Evolutionary conservation across 2,888 invertebrate genomes (phyloP).

Genomic region (Gastracanthus pulcherrimus): DNA sequence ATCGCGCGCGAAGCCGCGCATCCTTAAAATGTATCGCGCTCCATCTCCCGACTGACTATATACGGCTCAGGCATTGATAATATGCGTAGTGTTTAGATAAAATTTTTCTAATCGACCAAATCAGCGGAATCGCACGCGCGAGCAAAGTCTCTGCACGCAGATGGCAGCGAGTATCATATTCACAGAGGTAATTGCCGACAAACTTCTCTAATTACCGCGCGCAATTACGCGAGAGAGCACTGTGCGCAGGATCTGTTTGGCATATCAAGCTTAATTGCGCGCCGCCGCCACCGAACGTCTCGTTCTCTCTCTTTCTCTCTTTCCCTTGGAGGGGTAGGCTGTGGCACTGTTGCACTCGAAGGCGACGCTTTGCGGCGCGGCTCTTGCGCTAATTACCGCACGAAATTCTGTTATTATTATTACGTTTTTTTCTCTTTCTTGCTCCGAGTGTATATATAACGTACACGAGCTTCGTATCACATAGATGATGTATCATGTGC

Average conservation of each 20-base stretch:
- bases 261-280: constrained; percentile 71
- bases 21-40: constrained; percentile 36
- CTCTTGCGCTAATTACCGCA: constrained; percentile 48
- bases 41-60: constrained; percentile 9
- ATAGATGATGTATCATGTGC: not conserved
- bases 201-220: constrained; percentile 69
- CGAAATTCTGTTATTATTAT: constrained; percentile 41
- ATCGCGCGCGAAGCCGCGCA: not conserved
- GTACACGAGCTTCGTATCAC: not conserved
- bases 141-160: too few relatives aligned
- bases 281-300: not conserved
- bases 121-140: not conserved
- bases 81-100: constrained; percentile 6
- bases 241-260: constrained; percentile 67
- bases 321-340: too few relatives aligned
- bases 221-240: constrained; percentile 41
- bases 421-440: constrained; percentile 27
- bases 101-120: constrained; percentile 44
- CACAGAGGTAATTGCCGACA: constrained; percentile 72
- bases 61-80: too few relatives aligned
- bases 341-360: too few relatives aligned
- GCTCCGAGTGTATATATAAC: not conserved
- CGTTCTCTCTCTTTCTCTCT: not conserved
- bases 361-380: not conserved
- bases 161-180: constrained; percentile 64